These are phyloP conservation scores for Bombus sylvicola DNA, from an alignment of 1,140 invertebrate genomes.

Conservation along the genomic window DNA sequence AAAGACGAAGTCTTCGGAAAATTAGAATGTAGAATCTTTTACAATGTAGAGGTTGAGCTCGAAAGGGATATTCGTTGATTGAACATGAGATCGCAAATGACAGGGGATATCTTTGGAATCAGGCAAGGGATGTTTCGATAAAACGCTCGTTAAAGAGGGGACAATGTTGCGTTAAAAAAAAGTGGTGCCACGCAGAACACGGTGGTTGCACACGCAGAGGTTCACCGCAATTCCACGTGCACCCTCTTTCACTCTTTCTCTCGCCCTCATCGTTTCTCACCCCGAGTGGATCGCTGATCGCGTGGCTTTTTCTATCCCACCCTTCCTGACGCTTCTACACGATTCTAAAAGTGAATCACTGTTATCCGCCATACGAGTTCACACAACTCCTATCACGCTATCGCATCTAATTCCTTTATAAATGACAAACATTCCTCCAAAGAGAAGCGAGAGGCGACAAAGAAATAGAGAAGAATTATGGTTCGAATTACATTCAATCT, in stretches of 20 bases:
- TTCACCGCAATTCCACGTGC: constrained; percentile 60
- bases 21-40: background rate
- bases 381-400: background rate
- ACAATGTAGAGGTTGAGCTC: background rate
- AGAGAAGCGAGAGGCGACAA: background rate
- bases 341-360: constrained; percentile 36
- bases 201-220: constrained; percentile 51
- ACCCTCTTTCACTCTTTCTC: constrained; percentile 37
- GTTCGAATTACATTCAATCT: too few relatives aligned
- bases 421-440: background rate
- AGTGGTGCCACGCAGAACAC: constrained; percentile 37
- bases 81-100: background rate
- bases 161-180: constrained; percentile 39
- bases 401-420: background rate
- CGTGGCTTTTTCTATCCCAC: constrained; percentile 19
- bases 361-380: constrained; percentile 8
- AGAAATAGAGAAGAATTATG: background rate
- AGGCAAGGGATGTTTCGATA: constrained; percentile 26
- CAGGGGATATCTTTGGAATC: background rate
- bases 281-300: constrained; percentile 20
- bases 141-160: constrained; percentile 31
- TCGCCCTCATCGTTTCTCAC: constrained; percentile 14
- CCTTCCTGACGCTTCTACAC: background rate
- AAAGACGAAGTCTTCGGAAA: background rate
- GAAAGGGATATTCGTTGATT: background rate